Percentiles rank a stretch among this genome's conserved stretches.
These are phyloP conservation scores for cat (Felis catus) DNA, from an alignment of 2,113 vertebrate species.

Conservation along the genomic window DNA sequence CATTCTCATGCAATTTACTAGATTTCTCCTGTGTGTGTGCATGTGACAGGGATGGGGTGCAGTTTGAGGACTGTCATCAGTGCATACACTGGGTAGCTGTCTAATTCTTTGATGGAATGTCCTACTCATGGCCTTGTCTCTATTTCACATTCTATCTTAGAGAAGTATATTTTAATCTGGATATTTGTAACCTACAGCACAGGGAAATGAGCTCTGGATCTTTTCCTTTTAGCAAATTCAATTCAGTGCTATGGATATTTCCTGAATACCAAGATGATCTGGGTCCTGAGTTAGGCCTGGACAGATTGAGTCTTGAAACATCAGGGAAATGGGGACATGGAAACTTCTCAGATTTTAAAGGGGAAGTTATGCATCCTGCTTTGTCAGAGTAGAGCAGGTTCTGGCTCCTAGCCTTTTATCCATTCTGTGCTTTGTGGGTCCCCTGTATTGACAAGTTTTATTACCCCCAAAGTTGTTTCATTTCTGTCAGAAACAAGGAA, in stretches of 20 bases:
- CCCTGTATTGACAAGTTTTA: not conserved
- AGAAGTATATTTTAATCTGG: not conserved
- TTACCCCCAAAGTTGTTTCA: not conserved
- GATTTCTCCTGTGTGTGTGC: not conserved
- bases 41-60: too few species aligned
- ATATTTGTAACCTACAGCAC: not conserved
- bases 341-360: not conserved
- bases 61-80: not conserved
- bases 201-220: not conserved
- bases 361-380: not conserved
- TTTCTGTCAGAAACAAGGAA: not conserved
- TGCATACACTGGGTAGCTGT: not conserved
- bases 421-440: accelerated
- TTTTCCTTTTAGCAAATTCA: not conserved
- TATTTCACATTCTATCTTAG: not conserved
- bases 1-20: not conserved
- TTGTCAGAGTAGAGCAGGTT: not conserved
- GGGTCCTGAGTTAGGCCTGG: not conserved
- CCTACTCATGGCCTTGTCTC: not conserved
- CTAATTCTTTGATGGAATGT: not conserved
- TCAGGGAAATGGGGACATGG: too few species aligned
- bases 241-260: not conserved
- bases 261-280: not conserved
- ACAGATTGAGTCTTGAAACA: not conserved
- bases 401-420: not conserved